phyloP scores from a whole-genome alignment of 2,888 invertebrate species.

The Aplocera efformata region DNA sequence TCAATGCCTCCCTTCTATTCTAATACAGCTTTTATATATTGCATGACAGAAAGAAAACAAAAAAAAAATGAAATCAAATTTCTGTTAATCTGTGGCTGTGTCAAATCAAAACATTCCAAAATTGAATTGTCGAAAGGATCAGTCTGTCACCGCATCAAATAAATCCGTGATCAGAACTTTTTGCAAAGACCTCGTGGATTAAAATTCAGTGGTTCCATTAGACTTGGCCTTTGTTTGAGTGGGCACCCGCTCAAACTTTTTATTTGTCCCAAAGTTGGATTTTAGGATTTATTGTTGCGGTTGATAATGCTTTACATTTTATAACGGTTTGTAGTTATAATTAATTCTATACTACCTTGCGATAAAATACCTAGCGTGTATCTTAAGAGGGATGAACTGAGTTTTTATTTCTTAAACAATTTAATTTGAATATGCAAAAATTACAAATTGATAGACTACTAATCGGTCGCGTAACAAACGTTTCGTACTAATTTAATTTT shows the following conservation, averaged over 20 bases:
- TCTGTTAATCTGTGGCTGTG: neutral
- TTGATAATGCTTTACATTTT: constrained; percentile 1
- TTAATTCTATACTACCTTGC: no score
- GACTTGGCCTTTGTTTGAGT: constrained; percentile 38
- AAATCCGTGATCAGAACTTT: constrained; percentile 33
- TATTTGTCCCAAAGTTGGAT: constrained; percentile 17
- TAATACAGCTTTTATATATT: no score
- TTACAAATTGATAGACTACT: no score
- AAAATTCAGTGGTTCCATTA: constrained; percentile 43
- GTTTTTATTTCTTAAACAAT: no score
- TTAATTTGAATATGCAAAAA: no score
- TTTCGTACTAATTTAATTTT: no score
- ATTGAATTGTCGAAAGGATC: constrained; percentile 18
- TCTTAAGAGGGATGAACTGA: no score
- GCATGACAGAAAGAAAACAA: no score
- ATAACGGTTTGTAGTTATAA: no score
- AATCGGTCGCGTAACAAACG: no score
- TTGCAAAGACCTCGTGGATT: constrained; percentile 33
- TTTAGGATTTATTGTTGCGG: constrained; percentile 1
- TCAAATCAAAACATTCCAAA: constrained; percentile 12
- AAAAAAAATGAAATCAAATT: constrained; percentile 2
- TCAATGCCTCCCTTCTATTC: no score
- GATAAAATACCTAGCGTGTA: no score
- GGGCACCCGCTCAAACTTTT: constrained; percentile 29
- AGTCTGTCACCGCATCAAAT: constrained; percentile 16